These are phyloP conservation scores for Chondrosia reniformis DNA, from an alignment of 37 sponge, comb jelly and placozoan genomes.

Conservation along the genomic window DNA sequence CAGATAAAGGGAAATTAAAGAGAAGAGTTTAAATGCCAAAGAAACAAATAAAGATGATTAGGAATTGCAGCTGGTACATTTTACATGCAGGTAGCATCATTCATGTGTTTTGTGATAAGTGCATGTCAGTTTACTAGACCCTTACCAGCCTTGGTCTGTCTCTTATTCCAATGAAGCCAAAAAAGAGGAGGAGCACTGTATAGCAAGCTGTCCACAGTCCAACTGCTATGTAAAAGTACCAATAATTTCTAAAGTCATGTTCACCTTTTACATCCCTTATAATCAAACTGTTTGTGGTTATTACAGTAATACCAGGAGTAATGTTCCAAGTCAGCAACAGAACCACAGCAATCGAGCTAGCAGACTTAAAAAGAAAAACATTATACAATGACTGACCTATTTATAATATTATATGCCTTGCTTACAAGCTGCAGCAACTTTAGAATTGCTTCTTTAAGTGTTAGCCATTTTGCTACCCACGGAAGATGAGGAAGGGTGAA, in stretches of 20 bases:
- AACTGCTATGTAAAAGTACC: conserved; percentile 29
- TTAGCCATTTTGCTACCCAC: conserved; percentile 65
- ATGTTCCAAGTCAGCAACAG: conserved; percentile 37
- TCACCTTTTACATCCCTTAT: neutral
- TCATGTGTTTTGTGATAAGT: no score
- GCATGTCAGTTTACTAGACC: neutral
- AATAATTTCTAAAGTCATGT: conserved; percentile 10
- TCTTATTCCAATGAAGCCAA: conserved; percentile 42
- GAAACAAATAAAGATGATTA: no score
- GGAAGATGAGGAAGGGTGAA: conserved; percentile 65
- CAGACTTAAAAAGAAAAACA: neutral
- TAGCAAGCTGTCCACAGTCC: conserved; percentile 29
- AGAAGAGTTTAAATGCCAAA: no score
- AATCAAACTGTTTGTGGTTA: neutral
- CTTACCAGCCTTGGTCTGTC: conserved; percentile 44
- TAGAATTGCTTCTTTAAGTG: conserved; percentile 22
- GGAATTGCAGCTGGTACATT: no score
- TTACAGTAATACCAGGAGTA: neutral
- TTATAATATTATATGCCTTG: neutral
- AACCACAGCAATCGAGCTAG: neutral
- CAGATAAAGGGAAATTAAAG: no score
- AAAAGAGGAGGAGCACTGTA: conserved; percentile 18
- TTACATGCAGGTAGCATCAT: no score
- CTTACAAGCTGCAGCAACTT: conserved; percentile 42
- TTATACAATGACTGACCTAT: neutral